Evolutionary conservation across 2,888 invertebrate genomes (phyloP).

Genomic region (Amphipyra tragopoginis): DNA sequence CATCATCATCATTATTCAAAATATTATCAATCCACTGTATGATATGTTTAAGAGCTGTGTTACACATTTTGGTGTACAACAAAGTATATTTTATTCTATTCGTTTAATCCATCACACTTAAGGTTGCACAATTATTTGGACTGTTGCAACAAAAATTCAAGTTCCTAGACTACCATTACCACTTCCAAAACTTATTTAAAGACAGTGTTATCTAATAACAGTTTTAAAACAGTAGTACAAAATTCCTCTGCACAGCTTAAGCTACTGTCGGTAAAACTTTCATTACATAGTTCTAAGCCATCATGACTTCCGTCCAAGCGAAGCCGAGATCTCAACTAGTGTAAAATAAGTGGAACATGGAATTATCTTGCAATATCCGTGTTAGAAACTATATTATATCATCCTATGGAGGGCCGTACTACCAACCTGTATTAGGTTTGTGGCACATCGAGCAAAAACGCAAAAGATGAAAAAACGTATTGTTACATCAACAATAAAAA

Average conservation of each 20-base stretch:
- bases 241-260: constrained; percentile 24
- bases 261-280: constrained; percentile 40
- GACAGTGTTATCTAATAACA: constrained; percentile 9
- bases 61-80: no score
- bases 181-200: constrained; percentile 26
- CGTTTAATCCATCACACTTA: no score
- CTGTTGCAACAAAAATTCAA: no score
- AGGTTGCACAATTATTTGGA: no score
- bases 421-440: constrained; percentile 69
- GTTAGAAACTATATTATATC: constrained; percentile 80
- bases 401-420: constrained; percentile 68
- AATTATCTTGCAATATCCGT: constrained; percentile 81
- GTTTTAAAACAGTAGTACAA: constrained; percentile 22
- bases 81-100: no score
- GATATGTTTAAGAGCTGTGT: no score
- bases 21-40: no score
- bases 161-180: neutral
- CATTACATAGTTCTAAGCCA: constrained; percentile 47
- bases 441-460: constrained; percentile 49
- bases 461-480: constrained; percentile 21
- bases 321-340: constrained; percentile 57
- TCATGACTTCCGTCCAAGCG: constrained; percentile 58
- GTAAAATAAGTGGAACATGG: constrained; percentile 78
- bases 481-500: constrained; percentile 21
- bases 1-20: no score